Evolutionary conservation across 2,888 invertebrate genomes (phyloP), one percentile per base, ranked within the genome.

Genomic region (Athalia rosae): DNA sequence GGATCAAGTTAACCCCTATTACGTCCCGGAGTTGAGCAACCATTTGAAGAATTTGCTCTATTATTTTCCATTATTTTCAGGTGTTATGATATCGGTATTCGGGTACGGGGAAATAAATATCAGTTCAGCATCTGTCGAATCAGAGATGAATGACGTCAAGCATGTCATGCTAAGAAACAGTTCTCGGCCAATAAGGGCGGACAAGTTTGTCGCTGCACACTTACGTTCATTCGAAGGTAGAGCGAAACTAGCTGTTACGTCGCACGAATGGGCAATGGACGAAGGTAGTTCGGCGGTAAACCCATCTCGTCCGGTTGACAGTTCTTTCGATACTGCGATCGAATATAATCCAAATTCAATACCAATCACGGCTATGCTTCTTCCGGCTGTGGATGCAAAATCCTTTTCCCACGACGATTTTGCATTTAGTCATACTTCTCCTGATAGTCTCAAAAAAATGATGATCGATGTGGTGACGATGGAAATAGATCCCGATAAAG

Each of bases 1-100:
- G 7, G 48, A 64, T n/a, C 47, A 48, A 64, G 64, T 64, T 8
- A 47, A 47, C 4, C 64, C 64, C 8, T 64, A 64, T 64, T 64
- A 47, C 15, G 9, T 64, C 47, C 45, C 64, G 64, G 13, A 48
- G 64, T 47, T 47, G 5, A 47, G 48, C 47, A 64, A 64, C 13
- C 13, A 64, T 47, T 45, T 64, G 15, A 64, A 64, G 15, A 64
- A 47, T 48, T 15, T 47, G 13, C 8, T 64, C 8, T 47, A 64
- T n/a, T 64, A 64, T 48, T 64, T 64, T 64, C 64, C 64, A 47
- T 15, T 64, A 15, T 64, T 64, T n/a, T 47, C 64, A 48, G 64
- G 47, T 9, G 48, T 64, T 1, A 47, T 64, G 63, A 63, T 63
- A 63, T 63, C 63, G 45, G 43, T 63, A 63, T 63, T 63, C 45